Conservation (phyloP, 1,140 invertebrate genomes). For the Aphelenchoides avenae region DNA sequence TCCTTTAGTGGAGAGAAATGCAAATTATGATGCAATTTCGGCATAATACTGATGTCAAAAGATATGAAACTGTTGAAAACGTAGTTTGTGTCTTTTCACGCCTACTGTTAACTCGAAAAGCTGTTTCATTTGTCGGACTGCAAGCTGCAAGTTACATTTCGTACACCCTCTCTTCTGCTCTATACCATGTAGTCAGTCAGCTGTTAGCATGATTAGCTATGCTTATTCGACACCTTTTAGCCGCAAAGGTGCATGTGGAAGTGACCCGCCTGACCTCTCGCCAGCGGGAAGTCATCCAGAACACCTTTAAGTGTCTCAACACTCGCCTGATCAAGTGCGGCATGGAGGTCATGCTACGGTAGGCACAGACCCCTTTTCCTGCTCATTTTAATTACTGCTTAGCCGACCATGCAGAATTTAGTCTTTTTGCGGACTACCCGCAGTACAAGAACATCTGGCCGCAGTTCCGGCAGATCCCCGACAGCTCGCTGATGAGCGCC, state of each 20-base stretch:
- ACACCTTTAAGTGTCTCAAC: slow-evolving; percentile 1
- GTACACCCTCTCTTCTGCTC: no score
- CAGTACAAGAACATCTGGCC: slow-evolving; percentile 54
- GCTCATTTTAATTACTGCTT: neutral
- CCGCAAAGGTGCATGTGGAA: slow-evolving; percentile 6
- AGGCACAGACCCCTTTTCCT: neutral
- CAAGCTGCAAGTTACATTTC: no score
- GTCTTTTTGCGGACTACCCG: slow-evolving; percentile 48
- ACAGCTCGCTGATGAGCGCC: slow-evolving; percentile 41
- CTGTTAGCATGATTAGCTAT: no score
- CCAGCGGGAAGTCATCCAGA: neutral
- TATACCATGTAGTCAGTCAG: no score
- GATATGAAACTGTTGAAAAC: no score
- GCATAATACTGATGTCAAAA: no score
- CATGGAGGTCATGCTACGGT: slow-evolving; percentile 17
- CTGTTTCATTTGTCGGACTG: no score
- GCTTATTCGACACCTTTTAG: no score
- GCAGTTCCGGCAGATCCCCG: slow-evolving; percentile 41
- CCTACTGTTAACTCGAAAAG: no score
- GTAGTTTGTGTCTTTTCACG: no score
- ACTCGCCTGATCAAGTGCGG: slow-evolving; percentile 3
- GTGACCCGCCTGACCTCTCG: neutral
- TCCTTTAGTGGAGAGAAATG: no score
- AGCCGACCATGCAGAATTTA: slow-evolving; percentile 20
- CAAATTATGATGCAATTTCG: no score